Conservation (phyloP, 2,113 vertebrate genomes). For the Nyctereutes procyonoides region DNA sequence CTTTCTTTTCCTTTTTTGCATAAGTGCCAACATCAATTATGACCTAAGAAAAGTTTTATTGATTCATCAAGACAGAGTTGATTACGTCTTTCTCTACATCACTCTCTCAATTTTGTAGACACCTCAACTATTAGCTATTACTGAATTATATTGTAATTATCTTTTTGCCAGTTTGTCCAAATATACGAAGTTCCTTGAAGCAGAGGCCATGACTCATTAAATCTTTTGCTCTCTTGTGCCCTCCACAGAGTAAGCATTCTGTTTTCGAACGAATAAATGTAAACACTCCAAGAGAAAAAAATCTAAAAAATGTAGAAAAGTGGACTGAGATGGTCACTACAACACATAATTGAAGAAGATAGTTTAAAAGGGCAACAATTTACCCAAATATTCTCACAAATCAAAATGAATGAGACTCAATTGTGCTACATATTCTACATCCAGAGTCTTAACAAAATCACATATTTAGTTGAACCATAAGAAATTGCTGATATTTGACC, state of each 20-base stretch:
- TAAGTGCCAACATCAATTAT: neutral
- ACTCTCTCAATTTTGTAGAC: neutral
- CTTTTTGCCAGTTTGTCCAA: neutral
- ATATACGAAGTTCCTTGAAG: neutral
- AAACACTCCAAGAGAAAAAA: neutral
- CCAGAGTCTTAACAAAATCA: slow-evolving; percentile 12
- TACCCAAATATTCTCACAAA: neutral
- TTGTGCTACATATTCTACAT: neutral
- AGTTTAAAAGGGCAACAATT: neutral
- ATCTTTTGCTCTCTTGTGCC: neutral
- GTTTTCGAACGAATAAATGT: neutral
- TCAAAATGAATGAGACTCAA: neutral
- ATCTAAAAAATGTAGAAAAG: neutral
- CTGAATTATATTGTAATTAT: neutral
- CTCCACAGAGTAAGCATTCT: neutral
- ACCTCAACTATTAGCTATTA: neutral
- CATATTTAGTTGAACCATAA: neutral
- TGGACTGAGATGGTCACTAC: neutral
- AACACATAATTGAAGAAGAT: neutral
- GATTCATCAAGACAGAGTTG: neutral
- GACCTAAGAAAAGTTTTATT: neutral
- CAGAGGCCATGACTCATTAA: neutral
- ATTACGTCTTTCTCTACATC: neutral
- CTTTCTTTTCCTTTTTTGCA: neutral
- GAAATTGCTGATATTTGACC: slow-evolving; percentile 14